Percentiles rank a stretch among this genome's conserved stretches.
phyloP scores from a whole-genome alignment of 1,140 invertebrate species.

The Ceratina calcarata region DNA sequence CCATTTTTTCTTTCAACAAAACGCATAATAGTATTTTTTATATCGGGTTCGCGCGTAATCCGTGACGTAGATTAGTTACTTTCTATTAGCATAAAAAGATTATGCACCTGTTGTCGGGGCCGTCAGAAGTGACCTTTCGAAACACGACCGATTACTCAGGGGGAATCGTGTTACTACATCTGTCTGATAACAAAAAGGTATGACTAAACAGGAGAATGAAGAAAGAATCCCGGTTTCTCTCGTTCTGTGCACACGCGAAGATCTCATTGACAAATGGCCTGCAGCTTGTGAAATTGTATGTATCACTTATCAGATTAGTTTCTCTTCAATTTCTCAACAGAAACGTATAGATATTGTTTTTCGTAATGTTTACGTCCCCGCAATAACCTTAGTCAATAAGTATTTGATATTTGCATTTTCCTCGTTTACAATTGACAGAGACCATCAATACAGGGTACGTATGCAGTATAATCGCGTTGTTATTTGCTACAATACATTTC shows the following conservation, averaged over 20 bases:
- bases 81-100: constrained; percentile 16
- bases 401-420: not conserved
- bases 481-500: not conserved
- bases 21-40: not conserved
- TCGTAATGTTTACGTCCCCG: not conserved
- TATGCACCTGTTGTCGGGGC: constrained; percentile 31
- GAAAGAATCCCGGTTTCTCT: not conserved
- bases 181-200: not conserved
- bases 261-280: no score
- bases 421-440: not conserved
- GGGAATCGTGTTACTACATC: not conserved
- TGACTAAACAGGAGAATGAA: not conserved
- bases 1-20: not conserved
- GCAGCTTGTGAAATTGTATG: no score
- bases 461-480: not conserved
- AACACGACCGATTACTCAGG: constrained; percentile 14
- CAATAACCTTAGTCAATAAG: not conserved
- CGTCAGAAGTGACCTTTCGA: constrained; percentile 24
- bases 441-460: not conserved
- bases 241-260: not conserved
- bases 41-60: not conserved
- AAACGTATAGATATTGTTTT: not conserved
- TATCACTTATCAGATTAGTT: no score
- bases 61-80: not conserved
- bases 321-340: not conserved